Percentiles rank a stretch among this genome's conserved stretches.
Evolutionary conservation across 2,888 invertebrate species (phyloP).

Genomic region (Torymus aiolomorphi): DNA sequence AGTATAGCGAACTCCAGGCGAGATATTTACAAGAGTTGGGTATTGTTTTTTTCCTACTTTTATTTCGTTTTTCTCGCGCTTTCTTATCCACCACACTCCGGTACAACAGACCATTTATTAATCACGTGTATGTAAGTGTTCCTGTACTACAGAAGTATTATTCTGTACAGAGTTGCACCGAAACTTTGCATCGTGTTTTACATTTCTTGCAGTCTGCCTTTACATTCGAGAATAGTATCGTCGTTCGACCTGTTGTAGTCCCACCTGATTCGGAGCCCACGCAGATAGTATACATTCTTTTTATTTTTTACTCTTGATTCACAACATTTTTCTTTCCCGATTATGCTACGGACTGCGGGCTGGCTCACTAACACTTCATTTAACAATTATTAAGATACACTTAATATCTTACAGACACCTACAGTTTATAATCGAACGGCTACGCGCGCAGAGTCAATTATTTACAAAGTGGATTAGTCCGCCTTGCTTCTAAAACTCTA

Average conservation of each 20-base stretch:
- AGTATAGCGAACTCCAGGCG: constrained; percentile 57
- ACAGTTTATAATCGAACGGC: constrained; percentile 62
- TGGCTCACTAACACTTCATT: constrained; percentile 44
- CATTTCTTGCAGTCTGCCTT: constrained; percentile 5
- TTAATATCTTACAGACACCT: constrained; percentile 59
- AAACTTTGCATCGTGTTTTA: constrained; percentile 31
- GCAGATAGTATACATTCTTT: constrained; percentile 19
- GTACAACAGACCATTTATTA: constrained; percentile 14
- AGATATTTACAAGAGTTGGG: constrained; percentile 60
- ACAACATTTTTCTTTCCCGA: constrained; percentile 16
- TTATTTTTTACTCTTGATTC: constrained; percentile 36
- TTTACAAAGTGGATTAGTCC: constrained; percentile 68
- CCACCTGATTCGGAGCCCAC: constrained; percentile 23
- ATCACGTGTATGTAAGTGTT: too few relatives aligned
- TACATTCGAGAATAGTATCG: constrained; percentile 12
- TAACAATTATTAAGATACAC: constrained; percentile 55
- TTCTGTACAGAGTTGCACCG: constrained; percentile 46
- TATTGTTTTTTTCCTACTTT: constrained; percentile 33
- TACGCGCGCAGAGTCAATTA: constrained; percentile 66
- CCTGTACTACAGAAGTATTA: constrained; percentile 35
- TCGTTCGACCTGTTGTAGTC: constrained; percentile 9
- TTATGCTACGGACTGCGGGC: constrained; percentile 41
- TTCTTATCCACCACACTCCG: constrained; percentile 11
- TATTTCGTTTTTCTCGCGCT: constrained; percentile 30
- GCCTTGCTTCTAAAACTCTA: constrained; percentile 59